Evolutionary conservation across 2,113 vertebrate species (phyloP).

Genomic region (Meriones unguiculatus): DNA sequence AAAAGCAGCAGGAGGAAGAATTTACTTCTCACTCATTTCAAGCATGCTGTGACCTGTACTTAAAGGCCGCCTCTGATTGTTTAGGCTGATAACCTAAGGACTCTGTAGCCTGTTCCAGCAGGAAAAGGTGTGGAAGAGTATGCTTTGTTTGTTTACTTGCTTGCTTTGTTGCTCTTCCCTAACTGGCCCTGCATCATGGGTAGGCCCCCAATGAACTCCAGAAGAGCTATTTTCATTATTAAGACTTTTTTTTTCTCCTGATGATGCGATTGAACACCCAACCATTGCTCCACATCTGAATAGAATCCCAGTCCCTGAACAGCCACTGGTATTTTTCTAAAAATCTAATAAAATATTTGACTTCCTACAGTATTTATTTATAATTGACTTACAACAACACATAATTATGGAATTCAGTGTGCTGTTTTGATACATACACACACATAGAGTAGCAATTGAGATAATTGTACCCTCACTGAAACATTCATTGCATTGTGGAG

Average conservation of each 20-base stretch:
- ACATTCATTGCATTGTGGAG: not conserved
- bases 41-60: not conserved
- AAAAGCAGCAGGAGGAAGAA: not conserved
- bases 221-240: not conserved
- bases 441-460: not conserved
- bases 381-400: not conserved
- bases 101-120: not conserved
- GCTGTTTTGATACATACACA: conserved; percentile 1
- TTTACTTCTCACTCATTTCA: not conserved
- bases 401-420: not conserved
- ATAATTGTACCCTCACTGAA: not conserved
- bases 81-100: not conserved
- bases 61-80: not conserved
- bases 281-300: not conserved
- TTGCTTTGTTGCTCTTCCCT: not conserved
- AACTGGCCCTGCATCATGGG: not conserved
- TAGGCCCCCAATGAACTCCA: not conserved
- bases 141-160: not conserved
- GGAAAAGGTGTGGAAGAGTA: not conserved
- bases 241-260: not conserved
- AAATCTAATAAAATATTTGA: not conserved
- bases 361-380: not conserved
- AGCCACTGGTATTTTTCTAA: not conserved
- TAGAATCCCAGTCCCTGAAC: not conserved
- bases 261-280: not conserved